Evolutionary conservation across 2,888 invertebrate species (phyloP).

Genomic region (Brenthis hecate): DNA sequence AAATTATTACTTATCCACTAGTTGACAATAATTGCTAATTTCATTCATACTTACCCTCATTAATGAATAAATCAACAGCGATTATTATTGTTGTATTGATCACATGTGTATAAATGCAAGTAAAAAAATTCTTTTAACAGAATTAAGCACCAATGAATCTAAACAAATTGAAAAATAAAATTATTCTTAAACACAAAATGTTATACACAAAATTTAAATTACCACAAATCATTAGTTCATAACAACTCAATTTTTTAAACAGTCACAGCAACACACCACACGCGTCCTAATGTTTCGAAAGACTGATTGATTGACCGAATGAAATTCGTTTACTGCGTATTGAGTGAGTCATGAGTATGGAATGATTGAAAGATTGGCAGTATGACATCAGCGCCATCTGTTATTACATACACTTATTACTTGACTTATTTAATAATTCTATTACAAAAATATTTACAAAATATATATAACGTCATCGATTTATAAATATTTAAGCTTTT

Average conservation of each 20-base stretch:
- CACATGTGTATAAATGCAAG: slow-evolving; percentile 66
- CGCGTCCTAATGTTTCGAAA: slow-evolving; percentile 42
- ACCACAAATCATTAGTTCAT: slow-evolving; percentile 48
- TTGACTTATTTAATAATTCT: background rate
- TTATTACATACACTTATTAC: background rate
- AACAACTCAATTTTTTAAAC: slow-evolving; percentile 47
- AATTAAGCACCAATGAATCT: slow-evolving; percentile 19
- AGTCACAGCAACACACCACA: slow-evolving; percentile 48
- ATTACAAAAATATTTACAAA: background rate
- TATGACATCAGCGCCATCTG: slow-evolving; percentile 1
- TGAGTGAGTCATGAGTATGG: slow-evolving; percentile 29
- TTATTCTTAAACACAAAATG: slow-evolving; percentile 28
- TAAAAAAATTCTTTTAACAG: slow-evolving; percentile 44
- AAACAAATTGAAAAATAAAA: slow-evolving; percentile 15
- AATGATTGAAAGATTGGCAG: slow-evolving; percentile 34
- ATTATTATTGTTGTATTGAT: slow-evolving; percentile 60
- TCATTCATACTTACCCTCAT: slow-evolving; percentile 73
- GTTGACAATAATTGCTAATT: slow-evolving; percentile 46
- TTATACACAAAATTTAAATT: slow-evolving; percentile 37
- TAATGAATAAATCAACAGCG: slow-evolving; percentile 51
- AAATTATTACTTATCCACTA: slow-evolving; percentile 29
- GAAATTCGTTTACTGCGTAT: slow-evolving; percentile 36
- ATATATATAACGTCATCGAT: background rate
- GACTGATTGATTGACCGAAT: slow-evolving; percentile 53
- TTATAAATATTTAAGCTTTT: background rate